These are phyloP conservation scores for Aporophyla lueneburgensis DNA, from an alignment of 2,888 invertebrate genomes.

Conservation along the genomic window DNA sequence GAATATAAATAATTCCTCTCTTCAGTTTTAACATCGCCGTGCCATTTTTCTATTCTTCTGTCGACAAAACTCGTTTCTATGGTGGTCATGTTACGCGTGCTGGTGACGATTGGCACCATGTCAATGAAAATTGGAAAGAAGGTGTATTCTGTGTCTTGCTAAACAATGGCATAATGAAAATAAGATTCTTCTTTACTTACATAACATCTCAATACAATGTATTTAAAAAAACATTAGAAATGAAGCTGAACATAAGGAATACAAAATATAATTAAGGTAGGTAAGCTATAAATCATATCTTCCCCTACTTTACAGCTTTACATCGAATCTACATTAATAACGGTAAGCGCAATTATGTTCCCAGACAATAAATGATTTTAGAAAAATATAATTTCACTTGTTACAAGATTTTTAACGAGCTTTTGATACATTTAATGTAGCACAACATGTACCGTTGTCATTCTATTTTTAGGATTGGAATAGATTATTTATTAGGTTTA, in stretches of 20 bases:
- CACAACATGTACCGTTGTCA: not conserved
- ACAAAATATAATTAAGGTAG: not conserved
- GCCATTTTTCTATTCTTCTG: no score
- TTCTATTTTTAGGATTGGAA: not conserved
- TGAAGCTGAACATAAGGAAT: not conserved
- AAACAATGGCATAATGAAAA: not conserved
- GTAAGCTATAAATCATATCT: conserved; percentile 34
- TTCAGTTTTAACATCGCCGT: no score
- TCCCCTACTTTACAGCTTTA: conserved; percentile 9
- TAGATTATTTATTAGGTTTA: no score
- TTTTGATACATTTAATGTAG: not conserved
- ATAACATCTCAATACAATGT: no score
- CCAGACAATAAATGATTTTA: not conserved
- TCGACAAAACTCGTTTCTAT: no score
- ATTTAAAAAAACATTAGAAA: not conserved
- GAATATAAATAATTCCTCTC: no score
- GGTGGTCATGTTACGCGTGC: no score
- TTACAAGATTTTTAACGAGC: not conserved
- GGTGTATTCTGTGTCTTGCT: not conserved
- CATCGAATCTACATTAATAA: conserved; percentile 20
- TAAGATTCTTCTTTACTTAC: not conserved
- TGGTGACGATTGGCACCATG: no score
- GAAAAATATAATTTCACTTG: conserved; percentile 21
- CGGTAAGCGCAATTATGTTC: conserved; percentile 34
- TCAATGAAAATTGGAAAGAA: no score